Conservation (phyloP, 2,888 invertebrate species). For the Lithophane socia region DNA sequence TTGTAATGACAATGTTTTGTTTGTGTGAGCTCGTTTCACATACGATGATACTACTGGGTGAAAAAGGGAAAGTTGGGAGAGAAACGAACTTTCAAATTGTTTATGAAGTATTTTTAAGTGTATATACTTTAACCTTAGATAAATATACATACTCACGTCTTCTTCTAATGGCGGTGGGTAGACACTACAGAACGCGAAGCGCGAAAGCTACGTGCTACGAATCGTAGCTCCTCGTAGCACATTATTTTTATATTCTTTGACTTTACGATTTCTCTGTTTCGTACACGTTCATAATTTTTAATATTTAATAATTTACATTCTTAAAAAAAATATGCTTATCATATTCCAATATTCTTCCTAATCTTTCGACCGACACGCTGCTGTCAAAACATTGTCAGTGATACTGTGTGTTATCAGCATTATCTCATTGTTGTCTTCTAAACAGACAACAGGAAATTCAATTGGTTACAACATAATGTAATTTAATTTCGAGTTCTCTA, state of each 20-base stretch:
- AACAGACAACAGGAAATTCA: constrained; percentile 18
- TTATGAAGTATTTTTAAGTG: not conserved
- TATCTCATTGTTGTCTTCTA: constrained; percentile 4
- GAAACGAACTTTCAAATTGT: not conserved
- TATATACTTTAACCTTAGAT: not conserved
- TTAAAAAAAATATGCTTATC: constrained; percentile 17
- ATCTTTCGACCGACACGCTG: constrained; percentile 10
- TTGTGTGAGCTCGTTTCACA: not conserved
- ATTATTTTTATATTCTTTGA: not conserved
- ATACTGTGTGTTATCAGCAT: constrained; percentile 8
- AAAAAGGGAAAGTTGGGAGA: not conserved
- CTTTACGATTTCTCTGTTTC: not conserved
- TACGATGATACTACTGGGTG: not conserved
- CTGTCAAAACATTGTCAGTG: constrained; percentile 38
- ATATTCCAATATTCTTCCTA: constrained; percentile 2
- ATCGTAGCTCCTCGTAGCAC: not conserved
- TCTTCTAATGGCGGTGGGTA: not conserved
- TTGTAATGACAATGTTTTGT: not conserved
- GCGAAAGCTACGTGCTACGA: not conserved
- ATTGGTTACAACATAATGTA: not conserved
- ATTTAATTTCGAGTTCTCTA: not conserved
- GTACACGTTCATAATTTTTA: not conserved
- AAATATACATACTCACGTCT: not conserved
- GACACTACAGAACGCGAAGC: not conserved
- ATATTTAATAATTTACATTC: not conserved